Evolutionary conservation across 30 jellyfish, hydroid and myxozoan species (phyloP).

Genomic region (Aurelia coerulea): DNA sequence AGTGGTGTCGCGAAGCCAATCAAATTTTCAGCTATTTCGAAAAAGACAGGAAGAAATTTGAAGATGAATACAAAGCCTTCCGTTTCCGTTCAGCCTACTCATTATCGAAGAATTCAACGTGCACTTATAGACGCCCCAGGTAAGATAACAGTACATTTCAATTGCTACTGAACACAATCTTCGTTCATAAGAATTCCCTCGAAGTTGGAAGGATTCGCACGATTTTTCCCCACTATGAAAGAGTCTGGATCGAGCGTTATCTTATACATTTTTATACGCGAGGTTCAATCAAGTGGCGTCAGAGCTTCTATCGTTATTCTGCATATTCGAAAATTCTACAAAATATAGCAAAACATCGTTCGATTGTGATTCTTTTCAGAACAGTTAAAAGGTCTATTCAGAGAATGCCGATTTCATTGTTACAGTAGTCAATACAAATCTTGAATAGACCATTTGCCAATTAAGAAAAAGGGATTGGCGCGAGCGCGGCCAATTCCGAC

Average conservation of each 20-base stretch:
- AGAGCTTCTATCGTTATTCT: no score
- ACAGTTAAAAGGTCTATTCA: background rate
- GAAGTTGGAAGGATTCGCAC: background rate
- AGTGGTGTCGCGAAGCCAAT: background rate
- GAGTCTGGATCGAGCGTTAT: no score
- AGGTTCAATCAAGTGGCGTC: no score
- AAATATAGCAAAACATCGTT: no score
- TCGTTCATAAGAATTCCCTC: no score
- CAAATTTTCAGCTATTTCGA: slow-evolving; percentile 1
- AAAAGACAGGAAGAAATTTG: background rate
- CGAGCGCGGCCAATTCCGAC: no score
- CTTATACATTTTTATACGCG: no score
- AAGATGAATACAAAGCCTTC: background rate
- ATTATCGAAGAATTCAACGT: background rate
- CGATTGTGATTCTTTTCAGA: background rate
- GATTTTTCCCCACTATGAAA: background rate
- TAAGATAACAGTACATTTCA: background rate
- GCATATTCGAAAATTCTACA: no score
- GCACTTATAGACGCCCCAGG: slow-evolving; percentile 11
- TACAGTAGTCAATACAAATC: background rate
- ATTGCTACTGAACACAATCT: no score
- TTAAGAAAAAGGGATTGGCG: no score
- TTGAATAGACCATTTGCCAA: no score
- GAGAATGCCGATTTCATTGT: background rate
- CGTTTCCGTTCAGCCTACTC: background rate